Conservation (phyloP, 2,888 invertebrate genomes). For the Drosophila kambysellisi region DNA sequence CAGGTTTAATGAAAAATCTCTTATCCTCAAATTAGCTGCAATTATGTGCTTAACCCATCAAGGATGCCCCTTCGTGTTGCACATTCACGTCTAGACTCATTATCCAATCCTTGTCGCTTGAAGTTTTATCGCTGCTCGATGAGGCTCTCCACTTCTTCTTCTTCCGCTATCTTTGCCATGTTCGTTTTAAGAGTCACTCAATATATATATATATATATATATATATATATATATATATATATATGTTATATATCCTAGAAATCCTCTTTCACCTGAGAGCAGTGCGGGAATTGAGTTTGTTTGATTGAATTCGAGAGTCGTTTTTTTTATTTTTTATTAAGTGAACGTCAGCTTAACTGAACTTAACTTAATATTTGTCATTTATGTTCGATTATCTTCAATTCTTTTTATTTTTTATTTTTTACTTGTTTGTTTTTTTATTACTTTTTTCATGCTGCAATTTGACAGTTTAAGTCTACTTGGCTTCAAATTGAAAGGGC, state of each 20-base stretch:
- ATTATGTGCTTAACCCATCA: too few species aligned
- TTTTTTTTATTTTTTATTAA: neutral
- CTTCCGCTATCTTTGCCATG: neutral
- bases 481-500: conserved; percentile 57
- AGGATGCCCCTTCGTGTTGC: too few species aligned
- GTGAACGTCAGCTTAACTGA: conserved; percentile 13
- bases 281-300: neutral
- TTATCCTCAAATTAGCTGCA: too few species aligned
- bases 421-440: neutral
- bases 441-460: conserved; percentile 13
- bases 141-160: neutral
- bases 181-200: neutral
- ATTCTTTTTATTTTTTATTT: neutral
- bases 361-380: conserved; percentile 10
- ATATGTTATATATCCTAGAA: neutral
- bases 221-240: neutral
- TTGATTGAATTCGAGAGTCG: neutral
- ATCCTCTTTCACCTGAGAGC: neutral
- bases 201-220: neutral
- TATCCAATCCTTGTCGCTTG: neutral
- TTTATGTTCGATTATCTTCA: neutral
- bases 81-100: neutral
- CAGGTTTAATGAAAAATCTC: too few species aligned
- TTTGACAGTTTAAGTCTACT: conserved; percentile 56
- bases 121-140: neutral